phyloP scores from a whole-genome alignment of 1,140 invertebrate genomes.

The Berghia stephanieae region DNA sequence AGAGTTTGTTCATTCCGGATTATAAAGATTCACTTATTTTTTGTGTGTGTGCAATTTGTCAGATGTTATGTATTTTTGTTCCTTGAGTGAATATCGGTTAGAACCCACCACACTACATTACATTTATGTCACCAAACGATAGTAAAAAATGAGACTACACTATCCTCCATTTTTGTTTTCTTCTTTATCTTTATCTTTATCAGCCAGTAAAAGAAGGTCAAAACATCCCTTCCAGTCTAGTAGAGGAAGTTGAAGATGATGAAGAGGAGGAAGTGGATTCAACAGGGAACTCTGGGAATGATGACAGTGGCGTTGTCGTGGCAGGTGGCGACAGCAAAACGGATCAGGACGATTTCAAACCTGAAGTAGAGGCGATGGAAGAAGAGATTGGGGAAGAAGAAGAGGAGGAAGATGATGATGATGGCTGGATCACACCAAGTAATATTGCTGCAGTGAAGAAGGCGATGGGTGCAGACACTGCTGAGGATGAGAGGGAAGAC shows the following conservation, averaged over 20 bases:
- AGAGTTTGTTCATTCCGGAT: too few relatives aligned
- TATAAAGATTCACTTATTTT: too few relatives aligned
- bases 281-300: neutral
- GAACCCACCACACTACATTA: too few relatives aligned
- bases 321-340: neutral
- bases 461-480: constrained; percentile 70
- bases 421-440: constrained; percentile 89
- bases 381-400: constrained; percentile 63
- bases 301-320: neutral
- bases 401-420: constrained; percentile 71
- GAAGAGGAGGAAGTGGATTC: neutral
- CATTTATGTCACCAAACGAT: too few relatives aligned
- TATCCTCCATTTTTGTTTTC: too few relatives aligned
- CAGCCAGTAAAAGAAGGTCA: too few relatives aligned
- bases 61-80: too few relatives aligned
- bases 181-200: too few relatives aligned
- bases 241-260: constrained; percentile 5
- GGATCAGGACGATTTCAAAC: constrained; percentile 10
- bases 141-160: too few relatives aligned
- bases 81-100: too few relatives aligned
- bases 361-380: constrained; percentile 40
- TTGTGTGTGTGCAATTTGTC: too few relatives aligned
- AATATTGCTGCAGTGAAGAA: constrained; percentile 83
- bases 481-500: constrained; percentile 69
- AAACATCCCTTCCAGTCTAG: too few relatives aligned